Base-by-base conservation (phyloP, 2,888 invertebrate genomes). In the Ichneumoninae sp. region DNA sequence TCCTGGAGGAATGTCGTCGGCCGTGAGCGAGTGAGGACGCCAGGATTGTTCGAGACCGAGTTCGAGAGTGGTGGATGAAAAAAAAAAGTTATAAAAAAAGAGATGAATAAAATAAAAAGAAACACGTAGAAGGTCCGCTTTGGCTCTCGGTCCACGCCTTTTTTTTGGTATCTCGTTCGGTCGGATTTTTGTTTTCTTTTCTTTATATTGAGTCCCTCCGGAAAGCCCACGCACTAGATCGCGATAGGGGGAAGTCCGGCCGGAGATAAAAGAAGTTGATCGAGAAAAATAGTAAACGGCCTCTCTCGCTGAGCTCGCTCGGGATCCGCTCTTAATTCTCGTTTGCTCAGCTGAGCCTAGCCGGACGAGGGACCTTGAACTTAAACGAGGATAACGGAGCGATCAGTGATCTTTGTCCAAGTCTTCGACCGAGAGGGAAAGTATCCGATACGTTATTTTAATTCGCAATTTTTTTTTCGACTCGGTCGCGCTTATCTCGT, bases 1-100 rank as follows among this genome's bases (percentile, higher is more conserved):
- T 90, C 88, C 90, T 86, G 83, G 76, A 88, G 89, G 90, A 90
- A 90, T 90, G 90, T 86, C 87, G 90, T 90, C 83, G 90, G 83
- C 90, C 90, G 81, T 90, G 90, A 90, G 86, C 87, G 86, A 83
- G 87, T 69, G 83, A 84, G 79, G 73, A 78, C 80, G 80, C 73
- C 80, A 44, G 83, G 76, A 83, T 80, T 47, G 75, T 76, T 80
- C 57, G 79, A 54, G 66, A 33, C 36, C n/a, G 40, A 30, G 52
- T 65, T 68, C 54, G 60, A 50, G 76, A 83, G 68, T 77, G 26
- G 73, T 69, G 40, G 44, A 69, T 74, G 66, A 76, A 76, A 36
- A 50, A 36, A 50, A 54, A 57, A 73, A 71, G 7, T 73, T 66
- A 65, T 68, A 65, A 40, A 78, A 66, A 80, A 52, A 33, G 8